Base-by-base conservation (phyloP, 1,140 invertebrate genomes). In the Leptestheria dahalacensis region DNA sequence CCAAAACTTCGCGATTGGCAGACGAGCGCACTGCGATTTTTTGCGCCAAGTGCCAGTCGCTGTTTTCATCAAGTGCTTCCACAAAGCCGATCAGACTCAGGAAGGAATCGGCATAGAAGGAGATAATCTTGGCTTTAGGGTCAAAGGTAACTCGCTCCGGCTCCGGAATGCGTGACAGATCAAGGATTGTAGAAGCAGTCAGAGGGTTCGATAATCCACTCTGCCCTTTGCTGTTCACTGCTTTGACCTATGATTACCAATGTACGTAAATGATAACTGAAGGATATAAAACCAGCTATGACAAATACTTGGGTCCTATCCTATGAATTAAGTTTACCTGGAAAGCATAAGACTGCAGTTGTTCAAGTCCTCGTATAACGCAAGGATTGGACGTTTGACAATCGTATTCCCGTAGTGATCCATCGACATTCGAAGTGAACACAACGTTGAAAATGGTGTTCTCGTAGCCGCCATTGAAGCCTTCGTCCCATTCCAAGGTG, bases 311-410 rank as follows among this genome's bases (percentile, higher is more conserved):
- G n/a, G n/a, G n/a, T n/a, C n/a, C n/a, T n/a, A n/a, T n/a, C n/a
- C n/a, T n/a, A n/a, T n/a, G n/a, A n/a, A n/a, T n/a, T n/a, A n/a
- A n/a, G n/a, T 25, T 18, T 28, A 54, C 52, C 29, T 54, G 52
- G 26, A 54, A 54, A 18, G 52, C 18, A 28, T 54, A 54, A 18
- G 52, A 24, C 18, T 54, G 52, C 15, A 54, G 25, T 18, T 54
- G 52, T 18, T 54, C 52, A 24, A 54, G 52, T 24, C 79, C 75
- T 0, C 82, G 84, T 0, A 94, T 83, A 67, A 90, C 90, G 70
- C 91, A 95, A 1, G 89, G 89, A 65, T 91, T 89, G 26, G 82
- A 80, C 18, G 80, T 75, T 29, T 85, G 82, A 66, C 91, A 95
- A 64, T 91, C 86, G 48, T 85, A 79, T 67, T 91, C 86, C 62